These are phyloP conservation scores for Mesocentrotus franciscanus DNA, from an alignment of 53 echinoderm and acorn worm species.

Conservation along the genomic window DNA sequence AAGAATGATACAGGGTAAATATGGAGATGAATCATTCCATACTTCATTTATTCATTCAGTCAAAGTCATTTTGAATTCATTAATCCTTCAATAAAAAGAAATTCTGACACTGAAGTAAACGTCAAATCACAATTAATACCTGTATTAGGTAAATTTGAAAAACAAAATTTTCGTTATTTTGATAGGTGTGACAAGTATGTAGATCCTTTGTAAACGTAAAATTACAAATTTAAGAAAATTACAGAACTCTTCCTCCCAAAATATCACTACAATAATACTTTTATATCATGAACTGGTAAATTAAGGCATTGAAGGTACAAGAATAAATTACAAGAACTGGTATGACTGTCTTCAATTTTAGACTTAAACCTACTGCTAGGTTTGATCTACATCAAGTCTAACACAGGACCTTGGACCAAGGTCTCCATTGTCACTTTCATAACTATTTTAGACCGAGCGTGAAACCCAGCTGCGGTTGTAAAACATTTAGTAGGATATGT, in stretches of 20 bases:
- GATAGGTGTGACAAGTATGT: not conserved
- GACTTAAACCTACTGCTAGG: not conserved
- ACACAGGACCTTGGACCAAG: not conserved
- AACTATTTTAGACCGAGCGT: not conserved
- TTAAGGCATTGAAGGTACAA: constrained; percentile 20
- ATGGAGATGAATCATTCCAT: not conserved
- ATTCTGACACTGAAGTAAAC: not conserved
- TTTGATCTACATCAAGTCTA: not conserved
- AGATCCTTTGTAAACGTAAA: not conserved
- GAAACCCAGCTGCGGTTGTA: not conserved
- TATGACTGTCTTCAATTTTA: not conserved
- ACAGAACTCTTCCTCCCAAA: not conserved
- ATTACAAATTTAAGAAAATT: not conserved
- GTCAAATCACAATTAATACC: not conserved
- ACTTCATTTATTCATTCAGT: not conserved
- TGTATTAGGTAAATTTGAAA: not conserved
- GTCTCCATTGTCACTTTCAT: not conserved
- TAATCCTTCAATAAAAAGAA: not conserved
- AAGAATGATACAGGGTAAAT: too few relatives aligned
- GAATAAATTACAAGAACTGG: not conserved
- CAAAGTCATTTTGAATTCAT: not conserved
- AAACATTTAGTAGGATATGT: not conserved
- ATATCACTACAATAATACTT: constrained; percentile 1
- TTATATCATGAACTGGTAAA: not conserved
- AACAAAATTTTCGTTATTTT: not conserved